phyloP scores from a whole-genome alignment of 1,140 invertebrate genomes.

The Apis dorsata region DNA sequence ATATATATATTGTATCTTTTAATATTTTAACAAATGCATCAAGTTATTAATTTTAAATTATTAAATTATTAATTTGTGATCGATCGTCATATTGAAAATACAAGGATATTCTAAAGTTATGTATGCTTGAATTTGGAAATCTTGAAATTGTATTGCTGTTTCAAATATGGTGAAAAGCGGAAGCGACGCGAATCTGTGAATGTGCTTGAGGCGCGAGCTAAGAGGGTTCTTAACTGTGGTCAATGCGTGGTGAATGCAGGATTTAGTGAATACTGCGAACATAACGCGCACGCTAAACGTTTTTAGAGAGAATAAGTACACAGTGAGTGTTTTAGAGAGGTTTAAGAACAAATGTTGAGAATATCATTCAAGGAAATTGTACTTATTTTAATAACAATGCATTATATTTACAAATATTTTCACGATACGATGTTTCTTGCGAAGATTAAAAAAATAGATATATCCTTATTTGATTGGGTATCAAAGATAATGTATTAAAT shows the following conservation, averaged over 20 bases:
- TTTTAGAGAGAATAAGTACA: constrained; percentile 15
- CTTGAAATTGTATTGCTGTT: background rate
- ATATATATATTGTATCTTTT: no score
- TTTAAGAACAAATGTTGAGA: constrained; percentile 4
- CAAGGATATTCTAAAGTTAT: no score
- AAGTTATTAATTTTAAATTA: no score
- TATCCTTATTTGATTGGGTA: no score
- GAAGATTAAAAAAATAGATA: no score
- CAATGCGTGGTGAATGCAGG: constrained; percentile 15
- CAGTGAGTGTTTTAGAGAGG: background rate
- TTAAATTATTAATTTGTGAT: background rate
- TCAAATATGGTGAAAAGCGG: background rate
- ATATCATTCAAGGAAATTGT: background rate
- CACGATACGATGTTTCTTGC: background rate
- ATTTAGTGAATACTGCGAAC: background rate
- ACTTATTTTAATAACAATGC: background rate
- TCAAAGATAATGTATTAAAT: no score
- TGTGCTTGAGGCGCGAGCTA: background rate
- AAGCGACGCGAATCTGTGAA: background rate
- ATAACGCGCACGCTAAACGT: background rate
- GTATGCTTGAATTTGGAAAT: background rate
- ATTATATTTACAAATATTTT: background rate
- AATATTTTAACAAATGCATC: background rate
- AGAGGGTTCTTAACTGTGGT: constrained; percentile 23
- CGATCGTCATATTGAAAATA: no score